A percentile compares a stretch with the other conserved stretches of the same genome.
These are phyloP conservation scores for Cataglyphis livida DNA, from an alignment of 2,888 invertebrate species.

Conservation along the genomic window DNA sequence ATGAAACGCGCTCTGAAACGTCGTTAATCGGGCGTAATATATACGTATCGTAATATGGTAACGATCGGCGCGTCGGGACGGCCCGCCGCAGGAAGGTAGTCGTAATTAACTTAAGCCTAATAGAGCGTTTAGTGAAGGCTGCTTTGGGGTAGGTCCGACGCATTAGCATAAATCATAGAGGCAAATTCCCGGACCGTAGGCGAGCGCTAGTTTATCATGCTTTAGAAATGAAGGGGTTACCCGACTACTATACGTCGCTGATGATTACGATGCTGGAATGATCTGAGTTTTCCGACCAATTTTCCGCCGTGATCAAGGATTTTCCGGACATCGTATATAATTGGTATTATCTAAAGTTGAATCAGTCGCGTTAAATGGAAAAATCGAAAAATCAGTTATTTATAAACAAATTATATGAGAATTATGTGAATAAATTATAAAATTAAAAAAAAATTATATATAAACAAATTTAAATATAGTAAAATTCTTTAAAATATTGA, in stretches of 20 bases:
- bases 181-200: slow-evolving; percentile 67
- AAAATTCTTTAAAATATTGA: neutral
- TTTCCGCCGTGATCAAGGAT: slow-evolving; percentile 14
- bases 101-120: slow-evolving; percentile 82
- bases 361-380: neutral
- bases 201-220: slow-evolving; percentile 74
- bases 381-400: neutral
- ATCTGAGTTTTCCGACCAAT: slow-evolving; percentile 59
- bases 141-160: slow-evolving; percentile 76
- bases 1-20: slow-evolving; percentile 50
- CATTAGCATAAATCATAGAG: slow-evolving; percentile 81
- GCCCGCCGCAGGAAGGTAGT: slow-evolving; percentile 71
- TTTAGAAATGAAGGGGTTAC: slow-evolving; percentile 75
- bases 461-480: neutral
- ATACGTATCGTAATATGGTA: slow-evolving; percentile 73
- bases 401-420: neutral
- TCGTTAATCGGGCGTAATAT: slow-evolving; percentile 71
- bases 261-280: slow-evolving; percentile 66
- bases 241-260: slow-evolving; percentile 63
- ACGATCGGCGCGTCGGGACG: slow-evolving; percentile 65
- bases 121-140: slow-evolving; percentile 79
- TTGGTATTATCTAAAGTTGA: neutral
- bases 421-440: too few relatives aligned
- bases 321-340: neutral
- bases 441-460: too few relatives aligned